Percentiles rank a stretch among this genome's conserved stretches.
Conservation (phyloP, 2,113 vertebrate species). For the Aegithalos caudatus region DNA sequence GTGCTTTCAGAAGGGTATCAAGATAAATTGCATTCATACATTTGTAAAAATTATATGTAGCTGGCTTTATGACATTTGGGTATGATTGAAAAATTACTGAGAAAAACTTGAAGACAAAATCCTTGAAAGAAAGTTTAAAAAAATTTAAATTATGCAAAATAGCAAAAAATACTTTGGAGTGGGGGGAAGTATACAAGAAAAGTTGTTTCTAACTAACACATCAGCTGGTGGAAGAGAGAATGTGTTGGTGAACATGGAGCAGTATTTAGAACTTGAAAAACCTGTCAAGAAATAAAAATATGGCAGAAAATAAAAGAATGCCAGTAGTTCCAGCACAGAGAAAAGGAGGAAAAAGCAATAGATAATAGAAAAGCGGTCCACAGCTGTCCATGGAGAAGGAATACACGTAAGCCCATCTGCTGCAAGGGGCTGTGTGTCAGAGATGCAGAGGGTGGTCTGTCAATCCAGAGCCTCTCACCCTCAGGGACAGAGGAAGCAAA, state of each 20-base stretch:
- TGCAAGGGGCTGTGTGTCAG: not conserved
- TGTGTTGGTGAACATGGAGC: not conserved
- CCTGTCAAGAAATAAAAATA: not conserved
- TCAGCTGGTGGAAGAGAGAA: not conserved
- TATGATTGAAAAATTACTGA: not conserved
- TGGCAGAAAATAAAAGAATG: not conserved
- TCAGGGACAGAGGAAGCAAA: not conserved
- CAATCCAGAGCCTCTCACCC: not conserved
- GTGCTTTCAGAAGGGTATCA: not conserved
- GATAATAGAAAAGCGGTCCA: not conserved
- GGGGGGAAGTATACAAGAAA: not conserved
- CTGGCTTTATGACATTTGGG: not conserved
- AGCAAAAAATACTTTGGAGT: not conserved
- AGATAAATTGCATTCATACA: not conserved
- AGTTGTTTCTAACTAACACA: not conserved
- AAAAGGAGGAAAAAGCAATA: not conserved
- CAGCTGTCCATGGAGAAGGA: not conserved
- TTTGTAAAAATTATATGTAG: not conserved
- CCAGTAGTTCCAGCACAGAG: not conserved
- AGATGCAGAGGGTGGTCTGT: not conserved
- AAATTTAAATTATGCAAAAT: not conserved
- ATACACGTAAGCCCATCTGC: accelerated
- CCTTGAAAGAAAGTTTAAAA: not conserved
- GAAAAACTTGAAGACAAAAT: not conserved
- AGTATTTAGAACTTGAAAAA: not conserved